phyloP scores from a whole-genome alignment of 1,140 invertebrate species.

The Atta colombica region DNA sequence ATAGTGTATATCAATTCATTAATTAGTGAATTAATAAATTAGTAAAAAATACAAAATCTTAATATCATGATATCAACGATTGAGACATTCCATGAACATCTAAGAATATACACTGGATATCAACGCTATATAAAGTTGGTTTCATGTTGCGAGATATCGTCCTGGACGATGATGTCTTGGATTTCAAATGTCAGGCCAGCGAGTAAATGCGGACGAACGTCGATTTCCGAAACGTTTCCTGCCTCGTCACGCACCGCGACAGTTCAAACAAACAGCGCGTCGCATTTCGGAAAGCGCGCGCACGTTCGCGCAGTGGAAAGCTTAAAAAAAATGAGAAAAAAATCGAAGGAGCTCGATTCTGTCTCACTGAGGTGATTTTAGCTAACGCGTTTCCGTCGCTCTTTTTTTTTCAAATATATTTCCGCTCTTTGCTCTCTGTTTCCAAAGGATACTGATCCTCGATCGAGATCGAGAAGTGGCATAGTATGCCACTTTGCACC shows the following conservation, averaged over 20 bases:
- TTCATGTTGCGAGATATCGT: constrained; percentile 45
- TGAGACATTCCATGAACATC: constrained; percentile 1
- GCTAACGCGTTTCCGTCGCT: background rate
- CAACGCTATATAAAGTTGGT: background rate
- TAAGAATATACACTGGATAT: constrained; percentile 50
- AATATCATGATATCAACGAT: too few species aligned
- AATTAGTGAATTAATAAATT: too few species aligned
- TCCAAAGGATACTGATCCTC: background rate
- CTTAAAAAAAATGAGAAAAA: constrained; percentile 43
- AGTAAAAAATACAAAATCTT: too few species aligned
- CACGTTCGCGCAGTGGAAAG: constrained; percentile 26
- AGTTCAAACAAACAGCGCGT: constrained; percentile 83
- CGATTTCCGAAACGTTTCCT: constrained; percentile 80
- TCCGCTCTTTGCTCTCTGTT: too few species aligned
- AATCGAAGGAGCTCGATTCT: constrained; percentile 29
- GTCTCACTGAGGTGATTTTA: constrained; percentile 47
- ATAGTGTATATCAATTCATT: too few species aligned
- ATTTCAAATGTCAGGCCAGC: constrained; percentile 76
- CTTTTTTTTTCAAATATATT: background rate
- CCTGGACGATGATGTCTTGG: constrained; percentile 68
- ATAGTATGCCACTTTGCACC: background rate
- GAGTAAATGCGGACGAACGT: constrained; percentile 76
- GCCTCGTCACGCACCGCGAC: constrained; percentile 77
- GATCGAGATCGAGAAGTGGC: background rate
- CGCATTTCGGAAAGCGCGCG: constrained; percentile 65